These are phyloP conservation scores for Coregonus sp. DNA, from an alignment of 2,797 vertebrate genomes.

Conservation along the genomic window DNA sequence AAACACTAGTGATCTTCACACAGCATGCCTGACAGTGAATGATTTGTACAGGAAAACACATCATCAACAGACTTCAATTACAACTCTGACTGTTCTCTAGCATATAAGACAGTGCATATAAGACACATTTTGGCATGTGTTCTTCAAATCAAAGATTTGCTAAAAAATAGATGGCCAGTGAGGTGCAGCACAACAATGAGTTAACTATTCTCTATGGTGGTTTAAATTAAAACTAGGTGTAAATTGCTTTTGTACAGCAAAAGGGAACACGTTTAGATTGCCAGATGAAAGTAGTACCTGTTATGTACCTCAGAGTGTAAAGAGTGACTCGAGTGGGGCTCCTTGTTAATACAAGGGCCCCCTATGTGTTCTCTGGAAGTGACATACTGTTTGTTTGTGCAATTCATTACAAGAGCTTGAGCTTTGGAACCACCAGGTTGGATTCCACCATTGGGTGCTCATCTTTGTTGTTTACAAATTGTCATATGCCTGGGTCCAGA, in stretches of 20 bases:
- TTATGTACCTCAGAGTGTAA: constrained; percentile 31
- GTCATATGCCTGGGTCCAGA: constrained; percentile 2
- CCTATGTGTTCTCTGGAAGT: constrained; percentile 21
- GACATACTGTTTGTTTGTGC: constrained; percentile 10
- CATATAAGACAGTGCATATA: constrained; percentile 54
- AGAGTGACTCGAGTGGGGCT: constrained; percentile 11
- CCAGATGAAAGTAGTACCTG: constrained; percentile 38
- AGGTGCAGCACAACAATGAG: constrained; percentile 23
- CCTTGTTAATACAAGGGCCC: constrained; percentile 30
- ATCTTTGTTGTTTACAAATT: constrained; percentile 12
- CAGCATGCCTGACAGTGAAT: constrained; percentile 47
- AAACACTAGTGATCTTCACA: constrained; percentile 37
- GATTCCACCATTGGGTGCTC: constrained; percentile 14
- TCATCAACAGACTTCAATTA: neutral
- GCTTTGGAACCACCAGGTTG: constrained; percentile 31
- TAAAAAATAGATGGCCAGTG: constrained; percentile 37
- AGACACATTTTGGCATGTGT: constrained; percentile 49
- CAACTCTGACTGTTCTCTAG: constrained; percentile 47
- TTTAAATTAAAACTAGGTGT: constrained; percentile 32
- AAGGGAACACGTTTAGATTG: constrained; percentile 25
- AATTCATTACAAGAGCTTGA: neutral
- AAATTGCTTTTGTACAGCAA: constrained; percentile 15
- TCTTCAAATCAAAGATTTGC: constrained; percentile 21
- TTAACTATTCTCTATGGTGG: constrained; percentile 29
- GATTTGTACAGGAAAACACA: constrained; percentile 5